phyloP scores from a whole-genome alignment of 1,140 invertebrate genomes.

The Nasonia longicornis region DNA sequence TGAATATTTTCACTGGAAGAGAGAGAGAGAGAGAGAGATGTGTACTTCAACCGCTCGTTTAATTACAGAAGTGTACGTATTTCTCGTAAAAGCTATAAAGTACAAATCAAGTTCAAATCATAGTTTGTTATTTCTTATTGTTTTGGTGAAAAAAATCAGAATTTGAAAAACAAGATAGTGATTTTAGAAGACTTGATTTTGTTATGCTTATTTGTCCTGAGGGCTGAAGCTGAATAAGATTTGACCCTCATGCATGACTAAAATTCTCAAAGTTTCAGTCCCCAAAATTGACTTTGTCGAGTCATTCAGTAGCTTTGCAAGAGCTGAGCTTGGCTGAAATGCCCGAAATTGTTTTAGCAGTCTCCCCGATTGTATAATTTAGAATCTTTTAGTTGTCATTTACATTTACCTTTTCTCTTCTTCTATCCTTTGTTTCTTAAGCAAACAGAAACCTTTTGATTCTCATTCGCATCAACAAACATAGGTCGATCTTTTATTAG shows the following conservation, averaged over 20 bases:
- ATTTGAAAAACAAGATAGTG: too few species aligned
- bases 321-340: not conserved
- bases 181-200: not conserved
- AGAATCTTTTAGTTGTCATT: too few species aligned
- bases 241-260: not conserved
- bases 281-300: conserved; percentile 12
- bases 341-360: not conserved
- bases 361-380: too few species aligned
- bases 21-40: not conserved
- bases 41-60: not conserved
- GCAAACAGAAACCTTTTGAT: too few species aligned
- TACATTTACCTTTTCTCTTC: too few species aligned
- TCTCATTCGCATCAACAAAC: too few species aligned
- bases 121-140: too few species aligned
- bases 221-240: not conserved
- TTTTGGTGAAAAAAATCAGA: too few species aligned
- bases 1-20: not conserved
- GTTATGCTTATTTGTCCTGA: not conserved
- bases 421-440: too few species aligned
- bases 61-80: not conserved
- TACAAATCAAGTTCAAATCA: too few species aligned
- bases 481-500: too few species aligned
- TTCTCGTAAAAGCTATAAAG: too few species aligned
- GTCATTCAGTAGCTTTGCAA: conserved; percentile 14
- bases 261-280: not conserved